Evolutionary conservation across 1,140 invertebrate genomes (phyloP).

Genomic region (Leptinotarsa defecta): DNA sequence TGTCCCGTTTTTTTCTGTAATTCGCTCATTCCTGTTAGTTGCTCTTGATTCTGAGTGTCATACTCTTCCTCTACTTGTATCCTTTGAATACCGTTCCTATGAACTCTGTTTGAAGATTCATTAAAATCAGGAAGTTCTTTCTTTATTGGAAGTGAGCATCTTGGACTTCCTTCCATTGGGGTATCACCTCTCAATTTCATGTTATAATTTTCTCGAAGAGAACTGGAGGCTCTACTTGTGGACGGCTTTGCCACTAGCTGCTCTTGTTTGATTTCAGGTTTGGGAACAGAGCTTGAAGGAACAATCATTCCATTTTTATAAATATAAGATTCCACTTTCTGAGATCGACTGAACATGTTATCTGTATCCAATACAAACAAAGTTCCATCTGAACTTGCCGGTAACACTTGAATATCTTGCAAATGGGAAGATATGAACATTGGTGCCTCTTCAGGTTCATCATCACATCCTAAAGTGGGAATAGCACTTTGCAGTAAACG

Average conservation of each 20-base stretch:
- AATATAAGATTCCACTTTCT: constrained; percentile 46
- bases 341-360: constrained; percentile 35
- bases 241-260: constrained; percentile 25
- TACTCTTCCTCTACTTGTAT: background rate
- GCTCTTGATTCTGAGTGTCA: background rate
- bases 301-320: constrained; percentile 46
- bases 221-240: constrained; percentile 24
- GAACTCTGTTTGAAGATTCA: background rate
- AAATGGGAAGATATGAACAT: constrained; percentile 38
- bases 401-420: constrained; percentile 51
- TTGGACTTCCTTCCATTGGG: background rate
- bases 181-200: background rate
- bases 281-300: constrained; percentile 33
- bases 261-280: constrained; percentile 26
- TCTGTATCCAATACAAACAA: constrained; percentile 53
- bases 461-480: constrained; percentile 48
- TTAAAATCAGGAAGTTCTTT: background rate
- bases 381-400: constrained; percentile 51
- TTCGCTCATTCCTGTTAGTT: background rate
- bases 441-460: constrained; percentile 1
- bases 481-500: constrained; percentile 50
- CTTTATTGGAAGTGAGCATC: background rate
- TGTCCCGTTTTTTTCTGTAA: constrained; percentile 18
- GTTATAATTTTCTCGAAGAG: background rate
- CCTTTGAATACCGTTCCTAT: background rate